Base-by-base conservation (phyloP, 2,797 vertebrate genomes). In the Betta splendens region DNA sequence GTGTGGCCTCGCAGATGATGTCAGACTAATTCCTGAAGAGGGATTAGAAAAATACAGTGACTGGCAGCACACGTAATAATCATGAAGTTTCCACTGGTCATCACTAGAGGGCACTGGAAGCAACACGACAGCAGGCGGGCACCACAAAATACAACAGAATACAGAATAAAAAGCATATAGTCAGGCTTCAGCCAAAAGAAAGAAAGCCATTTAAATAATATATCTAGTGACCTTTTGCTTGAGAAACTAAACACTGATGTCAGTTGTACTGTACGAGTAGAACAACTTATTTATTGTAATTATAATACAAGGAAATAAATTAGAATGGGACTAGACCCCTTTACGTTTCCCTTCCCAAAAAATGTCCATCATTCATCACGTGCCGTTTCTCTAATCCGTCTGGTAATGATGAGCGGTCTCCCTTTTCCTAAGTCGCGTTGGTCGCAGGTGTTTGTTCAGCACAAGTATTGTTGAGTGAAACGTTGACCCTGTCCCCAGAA, bases 301-400 rank as follows among this genome's bases (percentile, higher is more conserved):
- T 89, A 87, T 90, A 85, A 88, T 92, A 91, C 88, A 92, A 91
- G 80, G 70, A 89, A 92, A 92, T 91, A 92, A 92, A 92, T 92
- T 81, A 91, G 83, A 66, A 62, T 29, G 52, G 59, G 62, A 37
- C 57, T 53, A 62, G 57, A 32, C 23, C 38, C 35, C 15, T 6
- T 35, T 13, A 52, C 18, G n/a, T 40, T 48, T 69, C 53, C 61
- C n/a, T 40, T 64, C 64, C 1, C 62, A 35, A 35, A 21, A 71
- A 85, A 62, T 51, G 76, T 79, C 56, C 52, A 45, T 68, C 50
- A 48, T 74, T 59, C 51, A 46, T 61, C n/a, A 47, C 75, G 42
- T 47, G 70, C 64, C 71, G 66, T 46, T 48, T 72, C 50, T 85
- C 44, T 40, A 37, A 66, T 80, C 58, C 75, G 66, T 58, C 43